Conservation (phyloP, 2,113 vertebrate genomes). For the Paradoxurus hermaphroditus region DNA sequence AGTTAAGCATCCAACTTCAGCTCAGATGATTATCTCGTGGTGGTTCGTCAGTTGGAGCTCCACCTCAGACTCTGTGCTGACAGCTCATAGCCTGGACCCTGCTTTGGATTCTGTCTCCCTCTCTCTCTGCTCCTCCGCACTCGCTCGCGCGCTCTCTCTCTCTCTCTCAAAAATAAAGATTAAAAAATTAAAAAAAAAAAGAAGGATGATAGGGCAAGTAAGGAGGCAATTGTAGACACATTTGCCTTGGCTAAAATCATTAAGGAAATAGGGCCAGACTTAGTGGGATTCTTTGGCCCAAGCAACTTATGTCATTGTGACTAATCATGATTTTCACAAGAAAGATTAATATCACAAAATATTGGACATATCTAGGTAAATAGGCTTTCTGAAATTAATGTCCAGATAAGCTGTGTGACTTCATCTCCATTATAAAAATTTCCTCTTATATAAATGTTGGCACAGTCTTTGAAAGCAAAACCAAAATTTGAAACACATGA, state of each 20-base stretch:
- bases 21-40: too few relatives aligned
- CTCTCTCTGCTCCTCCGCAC: too few relatives aligned
- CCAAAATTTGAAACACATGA: not conserved
- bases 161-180: too few relatives aligned
- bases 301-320: not conserved
- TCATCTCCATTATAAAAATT: not conserved
- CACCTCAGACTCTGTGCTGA: too few relatives aligned
- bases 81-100: too few relatives aligned
- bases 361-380: not conserved
- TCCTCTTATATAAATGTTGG: not conserved
- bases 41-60: too few relatives aligned
- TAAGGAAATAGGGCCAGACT: not conserved
- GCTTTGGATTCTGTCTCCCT: too few relatives aligned
- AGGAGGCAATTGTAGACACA: accelerated
- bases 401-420: not conserved
- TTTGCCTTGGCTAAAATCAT: not conserved
- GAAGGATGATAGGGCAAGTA: not conserved
- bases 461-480: not conserved
- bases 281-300: not conserved
- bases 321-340: not conserved
- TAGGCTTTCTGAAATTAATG: not conserved
- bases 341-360: not conserved
- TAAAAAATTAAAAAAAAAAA: too few relatives aligned
- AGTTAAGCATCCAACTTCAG: too few relatives aligned
- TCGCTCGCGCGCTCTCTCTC: too few relatives aligned